Base-by-base conservation (phyloP, 2,113 vertebrate genomes). In the Triplophysa siluroides region DNA sequence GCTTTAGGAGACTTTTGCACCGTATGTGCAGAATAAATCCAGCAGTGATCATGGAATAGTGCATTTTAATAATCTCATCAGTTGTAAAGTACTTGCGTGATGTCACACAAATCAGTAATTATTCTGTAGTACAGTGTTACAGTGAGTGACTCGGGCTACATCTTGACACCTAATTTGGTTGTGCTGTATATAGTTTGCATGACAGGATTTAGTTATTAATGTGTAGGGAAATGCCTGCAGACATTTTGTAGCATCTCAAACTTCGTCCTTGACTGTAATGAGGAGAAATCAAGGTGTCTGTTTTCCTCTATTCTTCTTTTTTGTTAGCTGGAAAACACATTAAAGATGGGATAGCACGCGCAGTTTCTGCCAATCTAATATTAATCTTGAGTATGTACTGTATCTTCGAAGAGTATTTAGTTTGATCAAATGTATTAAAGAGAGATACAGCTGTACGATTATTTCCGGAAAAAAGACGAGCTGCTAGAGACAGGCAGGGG, bases 181-280 rank as follows among this genome's bases (percentile, higher is more conserved):
- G 54, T 23, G 74, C 62, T 54, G 61, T 76, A 38, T 65, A 54
- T 54, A 52, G 43, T 64, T 76, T 50, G 61, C 33, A n/a, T 47
- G 61, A 76, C 26, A 50, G 29, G 74, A 33, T 54, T 76, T 38
- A 54, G 74, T 75, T 47, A 63, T 75, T 63, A 75, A 62, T 63
- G 72, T 54, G 23, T 19, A 52, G 33, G 74, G 18, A 76, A 76
- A 76, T 65, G 74, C 74, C 62, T 52, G 74, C 61, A 4, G 74
- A 65, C 62, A 65, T 76, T 75, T 38, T 52, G 43, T 65, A 43
- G 74, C 74, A 76, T 76, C 62, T 65, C 19, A 1, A 52, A 38
- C 18, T 19, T 65, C 23, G 74, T 76, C 74, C 74, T 65, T 76
- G 74, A 65, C 74, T 76, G 60, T 76, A 76, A 76, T 65, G 74